Evolutionary conservation across 35 echinoderm and acorn worm species (phyloP).

Genomic region (Anneissia japonica): DNA sequence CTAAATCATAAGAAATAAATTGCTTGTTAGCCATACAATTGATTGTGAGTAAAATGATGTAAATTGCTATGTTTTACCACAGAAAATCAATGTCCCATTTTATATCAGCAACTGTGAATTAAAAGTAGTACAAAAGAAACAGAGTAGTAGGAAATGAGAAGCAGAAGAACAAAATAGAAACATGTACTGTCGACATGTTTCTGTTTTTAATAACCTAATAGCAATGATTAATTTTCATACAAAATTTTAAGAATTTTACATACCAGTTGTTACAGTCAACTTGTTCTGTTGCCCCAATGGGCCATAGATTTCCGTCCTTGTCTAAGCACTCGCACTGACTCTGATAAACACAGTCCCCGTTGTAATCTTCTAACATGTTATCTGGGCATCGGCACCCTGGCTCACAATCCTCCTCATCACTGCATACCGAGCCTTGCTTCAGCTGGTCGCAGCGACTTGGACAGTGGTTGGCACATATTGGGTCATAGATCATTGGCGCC

Average conservation of each 20-base stretch:
- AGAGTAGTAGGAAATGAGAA: no score
- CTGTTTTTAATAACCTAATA: no score
- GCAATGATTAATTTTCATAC: no score
- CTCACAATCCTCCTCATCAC: background rate
- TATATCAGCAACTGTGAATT: no score
- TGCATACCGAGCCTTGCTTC: background rate
- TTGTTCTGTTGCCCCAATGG: background rate
- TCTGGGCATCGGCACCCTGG: background rate
- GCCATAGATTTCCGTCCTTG: background rate
- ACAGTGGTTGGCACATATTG: background rate
- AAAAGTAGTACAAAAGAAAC: no score
- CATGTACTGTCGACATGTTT: no score
- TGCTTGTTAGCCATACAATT: no score
- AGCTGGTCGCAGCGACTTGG: background rate
- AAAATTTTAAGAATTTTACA: no score
- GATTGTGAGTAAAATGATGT: no score
- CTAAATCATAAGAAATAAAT: background rate
- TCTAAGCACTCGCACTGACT: background rate
- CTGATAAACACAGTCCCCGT: background rate
- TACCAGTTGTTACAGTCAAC: constrained; percentile 2
- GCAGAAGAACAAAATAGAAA: no score
- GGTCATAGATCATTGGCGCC: background rate
- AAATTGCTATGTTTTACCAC: no score
- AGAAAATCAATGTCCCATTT: no score
- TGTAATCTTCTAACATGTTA: background rate